These are phyloP conservation scores for Kobus ellipsiprymnus DNA, from an alignment of 2,113 vertebrate species.

Conservation along the genomic window DNA sequence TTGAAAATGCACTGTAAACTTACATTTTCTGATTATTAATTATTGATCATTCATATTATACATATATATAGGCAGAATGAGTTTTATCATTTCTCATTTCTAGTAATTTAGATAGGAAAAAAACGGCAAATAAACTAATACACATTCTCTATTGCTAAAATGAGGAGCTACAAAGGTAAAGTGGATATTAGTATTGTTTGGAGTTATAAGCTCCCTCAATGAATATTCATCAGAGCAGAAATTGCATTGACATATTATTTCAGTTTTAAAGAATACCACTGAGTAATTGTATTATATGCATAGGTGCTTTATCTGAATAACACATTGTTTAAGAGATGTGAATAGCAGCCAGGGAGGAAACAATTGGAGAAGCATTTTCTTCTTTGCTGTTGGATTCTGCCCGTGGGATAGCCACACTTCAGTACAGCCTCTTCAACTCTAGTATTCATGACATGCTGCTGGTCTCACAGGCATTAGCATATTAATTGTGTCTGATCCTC, in stretches of 20 bases:
- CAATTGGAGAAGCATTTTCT: not conserved
- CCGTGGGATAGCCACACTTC: not conserved
- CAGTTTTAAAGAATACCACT: not conserved
- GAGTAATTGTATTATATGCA: not conserved
- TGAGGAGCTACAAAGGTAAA: not conserved
- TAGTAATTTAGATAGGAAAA: not conserved
- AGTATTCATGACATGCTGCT: not conserved
- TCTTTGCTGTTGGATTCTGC: not conserved
- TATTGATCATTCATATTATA: not conserved
- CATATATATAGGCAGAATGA: not conserved
- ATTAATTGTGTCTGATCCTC: conserved; percentile 43
- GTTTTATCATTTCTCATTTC: not conserved
- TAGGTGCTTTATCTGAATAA: not conserved
- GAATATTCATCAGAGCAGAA: not conserved
- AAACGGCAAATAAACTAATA: not conserved
- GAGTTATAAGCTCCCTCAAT: not conserved
- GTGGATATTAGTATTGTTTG: not conserved
- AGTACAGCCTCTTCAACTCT: not conserved
- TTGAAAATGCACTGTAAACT: not conserved
- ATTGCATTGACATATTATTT: not conserved
- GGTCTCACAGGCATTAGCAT: not conserved
- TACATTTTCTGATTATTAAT: not conserved
- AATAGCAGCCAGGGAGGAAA: not conserved
- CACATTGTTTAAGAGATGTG: not conserved
- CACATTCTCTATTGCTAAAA: not conserved